A percentile compares a stretch with the other conserved stretches of the same genome.
These are phyloP conservation scores for Mesitornis unicolor DNA, from an alignment of 2,113 vertebrate species.

Conservation along the genomic window DNA sequence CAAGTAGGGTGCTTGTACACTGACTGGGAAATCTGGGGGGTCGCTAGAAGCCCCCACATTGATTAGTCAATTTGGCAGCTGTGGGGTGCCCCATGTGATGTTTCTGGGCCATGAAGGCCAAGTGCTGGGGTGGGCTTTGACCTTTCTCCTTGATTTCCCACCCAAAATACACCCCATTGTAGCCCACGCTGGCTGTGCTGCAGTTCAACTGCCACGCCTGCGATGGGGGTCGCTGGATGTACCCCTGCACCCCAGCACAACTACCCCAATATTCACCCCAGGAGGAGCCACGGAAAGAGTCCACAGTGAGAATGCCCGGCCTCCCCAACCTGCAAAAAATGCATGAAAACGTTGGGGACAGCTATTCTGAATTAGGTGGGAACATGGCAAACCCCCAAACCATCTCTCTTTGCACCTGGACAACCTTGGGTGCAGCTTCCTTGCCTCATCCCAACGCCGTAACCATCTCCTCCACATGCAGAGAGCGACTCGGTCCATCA, in stretches of 20 bases:
- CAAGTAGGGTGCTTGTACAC: not conserved
- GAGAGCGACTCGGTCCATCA: conserved; percentile 72
- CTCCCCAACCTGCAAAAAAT: too few relatives aligned
- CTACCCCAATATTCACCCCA: not conserved
- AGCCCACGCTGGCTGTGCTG: conserved; percentile 72
- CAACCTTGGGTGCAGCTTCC: not conserved
- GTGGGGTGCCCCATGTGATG: not conserved
- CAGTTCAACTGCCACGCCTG: conserved; percentile 79
- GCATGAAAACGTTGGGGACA: conserved; percentile 62
- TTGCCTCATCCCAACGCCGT: rapidly evolving
- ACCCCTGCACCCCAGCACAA: conserved; percentile 57
- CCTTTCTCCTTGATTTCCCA: not conserved
- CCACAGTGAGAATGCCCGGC: too few relatives aligned
- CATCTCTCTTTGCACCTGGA: rapidly evolving
- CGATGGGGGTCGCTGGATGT: conserved; percentile 64
- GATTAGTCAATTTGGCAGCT: not conserved
- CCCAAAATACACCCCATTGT: not conserved
- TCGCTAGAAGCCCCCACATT: too few relatives aligned
- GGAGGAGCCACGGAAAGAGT: too few relatives aligned
- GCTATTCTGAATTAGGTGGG: conserved; percentile 69
- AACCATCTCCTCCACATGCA: not conserved
- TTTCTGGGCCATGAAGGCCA: not conserved
- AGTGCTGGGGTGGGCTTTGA: rapidly evolving
- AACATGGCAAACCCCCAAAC: rapidly evolving
- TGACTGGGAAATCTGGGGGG: not conserved